phyloP scores from a whole-genome alignment of 2,888 invertebrate genomes.

The Drosophila suboccidentalis region DNA sequence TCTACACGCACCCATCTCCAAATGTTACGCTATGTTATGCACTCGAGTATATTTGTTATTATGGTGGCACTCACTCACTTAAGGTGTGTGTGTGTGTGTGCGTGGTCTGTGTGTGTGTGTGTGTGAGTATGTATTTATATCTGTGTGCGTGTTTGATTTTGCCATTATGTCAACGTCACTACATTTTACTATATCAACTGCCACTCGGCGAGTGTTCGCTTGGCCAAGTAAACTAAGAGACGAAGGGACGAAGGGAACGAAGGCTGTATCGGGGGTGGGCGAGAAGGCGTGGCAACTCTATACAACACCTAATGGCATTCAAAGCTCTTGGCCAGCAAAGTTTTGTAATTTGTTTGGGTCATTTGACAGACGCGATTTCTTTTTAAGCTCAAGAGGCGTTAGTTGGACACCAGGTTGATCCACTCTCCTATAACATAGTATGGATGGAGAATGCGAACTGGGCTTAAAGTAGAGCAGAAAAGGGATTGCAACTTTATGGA shows the following conservation, averaged over 20 bases:
- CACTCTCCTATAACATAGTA: background rate
- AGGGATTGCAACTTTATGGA: background rate
- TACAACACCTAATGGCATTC: conserved; percentile 62
- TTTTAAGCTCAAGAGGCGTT: conserved; percentile 42
- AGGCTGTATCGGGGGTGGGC: background rate
- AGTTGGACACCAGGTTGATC: conserved; percentile 20
- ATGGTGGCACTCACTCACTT: conserved; percentile 40
- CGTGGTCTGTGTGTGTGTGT: conserved; percentile 28
- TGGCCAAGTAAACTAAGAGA: background rate
- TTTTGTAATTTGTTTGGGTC: conserved; percentile 70
- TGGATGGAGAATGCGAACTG: background rate
- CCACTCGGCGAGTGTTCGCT: conserved; percentile 44
- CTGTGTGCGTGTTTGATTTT: conserved; percentile 52
- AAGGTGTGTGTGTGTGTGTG: conserved; percentile 28
- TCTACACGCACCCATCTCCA: conserved; percentile 13
- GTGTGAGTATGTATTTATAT: conserved; percentile 11
- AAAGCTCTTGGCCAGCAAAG: conserved; percentile 57
- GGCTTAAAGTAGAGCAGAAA: background rate
- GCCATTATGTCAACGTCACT: conserved; percentile 66
- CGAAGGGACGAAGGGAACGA: background rate
- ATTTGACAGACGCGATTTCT: conserved; percentile 65
- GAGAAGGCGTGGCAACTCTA: conserved; percentile 22
- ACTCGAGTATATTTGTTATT: conserved; percentile 51
- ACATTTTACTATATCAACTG: conserved; percentile 56
- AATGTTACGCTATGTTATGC: conserved; percentile 44